Evolutionary conservation across 2,888 invertebrate species (phyloP).

Genomic region (Drosophila kanekoi): DNA sequence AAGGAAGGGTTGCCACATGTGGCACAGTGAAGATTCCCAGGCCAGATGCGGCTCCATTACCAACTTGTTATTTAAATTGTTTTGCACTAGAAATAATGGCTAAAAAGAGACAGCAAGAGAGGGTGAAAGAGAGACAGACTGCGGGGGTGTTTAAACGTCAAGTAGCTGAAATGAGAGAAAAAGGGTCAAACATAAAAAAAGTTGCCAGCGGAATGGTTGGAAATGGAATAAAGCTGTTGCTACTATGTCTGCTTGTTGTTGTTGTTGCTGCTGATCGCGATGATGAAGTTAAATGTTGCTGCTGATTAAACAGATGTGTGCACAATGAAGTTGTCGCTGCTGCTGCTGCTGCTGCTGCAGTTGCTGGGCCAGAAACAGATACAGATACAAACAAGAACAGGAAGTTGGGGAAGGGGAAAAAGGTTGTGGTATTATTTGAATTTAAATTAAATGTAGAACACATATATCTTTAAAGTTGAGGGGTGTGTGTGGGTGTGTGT

Average conservation of each 20-base stretch:
- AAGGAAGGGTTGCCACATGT: conserved; percentile 60
- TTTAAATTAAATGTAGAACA: conserved; percentile 19
- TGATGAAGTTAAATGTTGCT: conserved; percentile 33
- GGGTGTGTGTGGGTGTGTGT: too few relatives aligned
- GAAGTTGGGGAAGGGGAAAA: conserved; percentile 19
- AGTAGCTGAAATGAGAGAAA: conserved; percentile 14
- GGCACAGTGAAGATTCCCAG: conserved; percentile 57
- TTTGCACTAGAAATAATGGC: conserved; percentile 59
- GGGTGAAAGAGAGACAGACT: background rate
- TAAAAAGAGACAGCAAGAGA: conserved; percentile 3
- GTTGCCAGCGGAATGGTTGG: conserved; percentile 6
- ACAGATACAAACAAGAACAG: conserved; percentile 24
- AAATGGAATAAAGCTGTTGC: conserved; percentile 2
- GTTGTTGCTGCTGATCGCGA: conserved; percentile 10
- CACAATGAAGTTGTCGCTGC: conserved; percentile 27
- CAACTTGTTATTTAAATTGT: conserved; percentile 72
- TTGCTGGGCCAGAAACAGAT: conserved; percentile 16
- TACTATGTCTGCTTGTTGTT: conserved; percentile 6
- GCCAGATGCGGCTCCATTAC: conserved; percentile 69
- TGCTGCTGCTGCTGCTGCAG: conserved; percentile 3
- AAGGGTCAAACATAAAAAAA: conserved; percentile 6
- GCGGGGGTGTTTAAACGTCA: conserved; percentile 21
- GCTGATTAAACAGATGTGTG: conserved; percentile 35
- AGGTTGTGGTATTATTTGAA: conserved; percentile 18
- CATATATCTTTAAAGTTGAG: background rate